Evolutionary conservation across 1,140 invertebrate species (phyloP).

Genomic region (Formica exsecta): DNA sequence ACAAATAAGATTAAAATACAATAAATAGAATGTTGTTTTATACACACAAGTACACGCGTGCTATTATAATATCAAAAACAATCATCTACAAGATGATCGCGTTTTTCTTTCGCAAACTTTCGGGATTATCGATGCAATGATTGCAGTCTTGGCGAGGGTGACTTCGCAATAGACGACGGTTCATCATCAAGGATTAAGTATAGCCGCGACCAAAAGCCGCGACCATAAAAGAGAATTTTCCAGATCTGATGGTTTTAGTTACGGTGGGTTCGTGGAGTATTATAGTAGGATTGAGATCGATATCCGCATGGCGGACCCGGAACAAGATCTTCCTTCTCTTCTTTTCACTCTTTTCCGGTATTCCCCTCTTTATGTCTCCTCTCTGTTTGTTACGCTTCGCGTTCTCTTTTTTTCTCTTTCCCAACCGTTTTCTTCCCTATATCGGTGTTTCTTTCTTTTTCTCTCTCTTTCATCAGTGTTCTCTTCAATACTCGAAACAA

Average conservation of each 20-base stretch:
- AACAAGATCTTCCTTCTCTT: conserved; percentile 62
- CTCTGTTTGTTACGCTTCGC: conserved; percentile 1
- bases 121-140: background rate
- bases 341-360: background rate
- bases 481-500: background rate
- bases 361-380: background rate
- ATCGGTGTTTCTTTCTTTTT: background rate
- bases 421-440: background rate
- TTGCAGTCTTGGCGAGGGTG: background rate
- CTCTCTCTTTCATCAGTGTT: background rate
- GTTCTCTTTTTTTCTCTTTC: background rate
- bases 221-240: conserved; percentile 72
- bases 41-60: background rate
- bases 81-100: too few species aligned
- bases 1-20: background rate
- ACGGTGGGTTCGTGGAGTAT: conserved; percentile 56
- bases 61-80: background rate
- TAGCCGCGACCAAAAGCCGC: conserved; percentile 56
- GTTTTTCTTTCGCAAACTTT: background rate
- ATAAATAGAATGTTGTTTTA: background rate
- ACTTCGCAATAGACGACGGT: conserved; percentile 1
- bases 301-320: conserved; percentile 73
- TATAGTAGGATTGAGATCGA: conserved; percentile 61
- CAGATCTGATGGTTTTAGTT: conserved; percentile 67
- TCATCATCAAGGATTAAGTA: conserved; percentile 38